phyloP scores from a whole-genome alignment of 1,140 invertebrate genomes.

The Meloidogyne chitwoodi region DNA sequence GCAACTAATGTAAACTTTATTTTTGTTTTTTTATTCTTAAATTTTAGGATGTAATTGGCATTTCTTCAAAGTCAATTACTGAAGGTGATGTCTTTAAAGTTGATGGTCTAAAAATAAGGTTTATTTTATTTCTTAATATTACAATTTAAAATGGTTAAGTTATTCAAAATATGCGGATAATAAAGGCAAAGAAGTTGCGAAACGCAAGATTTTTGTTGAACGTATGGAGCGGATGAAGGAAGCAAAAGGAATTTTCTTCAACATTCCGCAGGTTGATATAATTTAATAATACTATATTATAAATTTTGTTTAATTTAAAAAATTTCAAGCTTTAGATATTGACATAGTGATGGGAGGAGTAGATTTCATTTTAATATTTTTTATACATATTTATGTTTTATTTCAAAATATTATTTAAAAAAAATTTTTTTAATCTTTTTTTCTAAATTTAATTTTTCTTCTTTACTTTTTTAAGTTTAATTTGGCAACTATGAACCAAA shows the following conservation, averaged over 20 bases:
- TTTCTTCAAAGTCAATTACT: background rate
- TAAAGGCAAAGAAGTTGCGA: conserved; percentile 2
- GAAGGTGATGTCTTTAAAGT: background rate
- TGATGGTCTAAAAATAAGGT: background rate
- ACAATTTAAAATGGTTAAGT: background rate
- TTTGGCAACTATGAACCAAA: background rate
- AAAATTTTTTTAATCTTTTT: too few species aligned
- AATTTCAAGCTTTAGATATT: too few species aligned
- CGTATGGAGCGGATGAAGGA: conserved; percentile 10
- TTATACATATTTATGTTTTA: too few species aligned
- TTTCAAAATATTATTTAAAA: too few species aligned
- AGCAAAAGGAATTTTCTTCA: background rate
- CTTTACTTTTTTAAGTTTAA: background rate
- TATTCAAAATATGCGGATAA: conserved; percentile 10
- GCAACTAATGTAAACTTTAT: background rate
- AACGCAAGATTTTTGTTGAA: background rate
- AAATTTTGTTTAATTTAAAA: too few species aligned
- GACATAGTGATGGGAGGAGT: too few species aligned
- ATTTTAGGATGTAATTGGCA: background rate
- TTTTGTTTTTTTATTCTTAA: background rate
- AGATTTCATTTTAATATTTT: too few species aligned
- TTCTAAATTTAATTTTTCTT: too few species aligned
- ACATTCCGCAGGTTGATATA: background rate
- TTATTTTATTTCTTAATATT: background rate
- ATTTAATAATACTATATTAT: background rate